These are phyloP conservation scores for Caenorhabditis becei DNA, from an alignment of 2,888 invertebrate genomes.

Conservation along the genomic window DNA sequence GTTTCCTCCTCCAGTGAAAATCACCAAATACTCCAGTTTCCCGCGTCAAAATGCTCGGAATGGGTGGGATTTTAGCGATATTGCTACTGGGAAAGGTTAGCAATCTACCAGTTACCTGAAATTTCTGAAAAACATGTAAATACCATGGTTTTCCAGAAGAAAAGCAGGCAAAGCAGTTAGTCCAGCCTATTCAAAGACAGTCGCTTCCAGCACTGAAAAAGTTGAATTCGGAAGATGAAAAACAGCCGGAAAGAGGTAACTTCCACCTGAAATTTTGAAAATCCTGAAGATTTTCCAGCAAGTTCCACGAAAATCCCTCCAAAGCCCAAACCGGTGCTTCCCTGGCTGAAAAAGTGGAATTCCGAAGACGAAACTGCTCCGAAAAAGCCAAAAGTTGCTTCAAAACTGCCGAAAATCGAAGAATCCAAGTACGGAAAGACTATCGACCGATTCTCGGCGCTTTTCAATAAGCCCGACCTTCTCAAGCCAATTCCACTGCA, in stretches of 20 bases:
- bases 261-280: neutral
- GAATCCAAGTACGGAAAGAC: constrained; percentile 4
- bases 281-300: neutral
- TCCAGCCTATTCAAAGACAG: too few species aligned
- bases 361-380: neutral
- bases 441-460: constrained; percentile 16
- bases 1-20: constrained; percentile 1
- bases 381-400: neutral
- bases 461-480: neutral
- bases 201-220: constrained; percentile 1
- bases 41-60: neutral
- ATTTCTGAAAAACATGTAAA: neutral
- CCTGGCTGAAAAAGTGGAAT: constrained; percentile 24
- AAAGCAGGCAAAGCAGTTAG: neutral
- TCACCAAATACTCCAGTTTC: neutral
- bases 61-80: constrained; percentile 38
- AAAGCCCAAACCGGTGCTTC: neutral
- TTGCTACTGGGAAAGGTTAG: neutral
- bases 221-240: constrained; percentile 31
- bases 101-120: neutral
- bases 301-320: neutral
- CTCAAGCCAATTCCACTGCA: constrained; percentile 12
- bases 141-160: too few species aligned
- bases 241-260: neutral
- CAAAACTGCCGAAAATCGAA: neutral